Evolutionary conservation across 1,140 invertebrate species (phyloP), one percentile per base, ranked within the genome.

Genomic region (Rhopalosiphum padi): DNA sequence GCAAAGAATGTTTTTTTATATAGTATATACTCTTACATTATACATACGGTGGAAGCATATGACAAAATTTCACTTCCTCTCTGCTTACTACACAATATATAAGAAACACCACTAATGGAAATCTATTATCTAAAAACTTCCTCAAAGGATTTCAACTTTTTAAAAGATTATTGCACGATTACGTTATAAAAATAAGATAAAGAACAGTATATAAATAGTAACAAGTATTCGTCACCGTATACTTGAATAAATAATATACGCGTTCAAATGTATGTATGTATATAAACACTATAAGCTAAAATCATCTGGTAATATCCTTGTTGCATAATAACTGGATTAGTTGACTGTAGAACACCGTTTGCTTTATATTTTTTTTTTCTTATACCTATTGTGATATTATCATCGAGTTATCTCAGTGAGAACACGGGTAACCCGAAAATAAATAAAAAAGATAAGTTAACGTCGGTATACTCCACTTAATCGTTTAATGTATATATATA

Each of bases 41-140:
- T 3, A 51, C 1, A 48, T 51, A 89, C 22, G 48, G 86, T 89
- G 85, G 43, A 87, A 15, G 35, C 48, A 8, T n/a, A 48, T 35
- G 22, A 89, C 87, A 89, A 35, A 88, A 48, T 22, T 35, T 23
- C 35, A 46, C 46, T 53, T 35, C 7, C 48, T 22, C 46, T 89
- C 9, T 23, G 11, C 37, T 6, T 48, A 11, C 37, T 41, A 85
- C 22, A 41, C 22, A 43, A 0, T 85, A 43, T 2, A 85, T 25
- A 85, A 85, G 41, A 68, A 86, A 46, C 43, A 87, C 85, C 85
- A 87, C 85, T 87, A n/a, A 87, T 87, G 25, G 25, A 87, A 87
- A 87, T 87, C 85, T 25, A 43, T n/a, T 21, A n/a, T 48, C 85
- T 30, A 87, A n/a, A 87, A 25, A n/a, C 15, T 15, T 86, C 43